A percentile compares a stretch with the other conserved stretches of the same genome.
Conservation (phyloP, 1,140 invertebrate genomes). For the Bombus polaris region DNA sequence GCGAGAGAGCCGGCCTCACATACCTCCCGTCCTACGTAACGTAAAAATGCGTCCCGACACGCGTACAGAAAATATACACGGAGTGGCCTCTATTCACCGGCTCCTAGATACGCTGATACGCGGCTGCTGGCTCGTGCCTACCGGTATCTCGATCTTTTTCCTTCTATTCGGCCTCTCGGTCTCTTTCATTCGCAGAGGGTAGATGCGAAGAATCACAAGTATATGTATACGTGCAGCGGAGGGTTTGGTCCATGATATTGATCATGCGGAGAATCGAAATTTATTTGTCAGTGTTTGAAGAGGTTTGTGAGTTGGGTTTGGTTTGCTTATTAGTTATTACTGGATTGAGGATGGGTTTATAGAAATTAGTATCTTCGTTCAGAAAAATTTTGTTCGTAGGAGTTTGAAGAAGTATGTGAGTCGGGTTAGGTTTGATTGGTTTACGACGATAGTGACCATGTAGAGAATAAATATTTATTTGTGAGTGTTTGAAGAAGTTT, state of each 20-base stretch:
- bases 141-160: conserved; percentile 39
- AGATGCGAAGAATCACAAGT: background rate
- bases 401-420: too few species aligned
- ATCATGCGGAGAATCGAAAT: background rate
- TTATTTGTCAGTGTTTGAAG: background rate
- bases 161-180: background rate
- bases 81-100: conserved; percentile 46
- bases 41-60: conserved; percentile 44
- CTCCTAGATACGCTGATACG: conserved; percentile 21
- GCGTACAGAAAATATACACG: conserved; percentile 40
- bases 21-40: conserved; percentile 40
- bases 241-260: too few species aligned
- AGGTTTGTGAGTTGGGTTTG: too few species aligned
- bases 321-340: background rate
- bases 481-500: too few species aligned
- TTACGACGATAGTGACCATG: too few species aligned
- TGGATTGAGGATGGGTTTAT: too few species aligned
- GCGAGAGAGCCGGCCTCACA: conserved; percentile 47
- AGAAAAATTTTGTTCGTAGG: too few species aligned
- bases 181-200: background rate
- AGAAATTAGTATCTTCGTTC: too few species aligned
- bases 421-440: too few species aligned
- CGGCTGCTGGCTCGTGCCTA: conserved; percentile 35
- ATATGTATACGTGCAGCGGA: too few species aligned
- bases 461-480: too few species aligned